Conservation (phyloP, 2,113 vertebrate genomes). For the Muntiacus muntjak region DNA sequence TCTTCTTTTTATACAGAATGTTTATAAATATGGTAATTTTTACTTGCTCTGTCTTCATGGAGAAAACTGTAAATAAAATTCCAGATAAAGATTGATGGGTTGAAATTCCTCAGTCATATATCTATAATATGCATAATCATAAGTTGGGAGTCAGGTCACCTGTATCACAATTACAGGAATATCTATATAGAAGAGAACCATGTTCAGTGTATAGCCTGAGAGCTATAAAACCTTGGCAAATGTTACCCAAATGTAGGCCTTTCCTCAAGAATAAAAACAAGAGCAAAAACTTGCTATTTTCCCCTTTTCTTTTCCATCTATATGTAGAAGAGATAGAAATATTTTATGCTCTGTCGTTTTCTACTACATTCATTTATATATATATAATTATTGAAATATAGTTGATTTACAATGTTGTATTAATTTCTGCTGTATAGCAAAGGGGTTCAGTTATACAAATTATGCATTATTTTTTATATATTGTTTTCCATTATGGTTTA, state of each 20-base stretch:
- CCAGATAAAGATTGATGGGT: background rate
- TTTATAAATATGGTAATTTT: background rate
- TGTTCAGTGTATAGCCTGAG: background rate
- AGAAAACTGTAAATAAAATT: background rate
- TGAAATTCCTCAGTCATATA: background rate
- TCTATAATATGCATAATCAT: background rate
- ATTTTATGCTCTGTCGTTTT: background rate
- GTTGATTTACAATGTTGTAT: background rate
- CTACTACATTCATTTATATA: background rate
- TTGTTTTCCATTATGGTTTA: background rate
- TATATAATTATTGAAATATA: background rate
- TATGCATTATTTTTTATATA: background rate
- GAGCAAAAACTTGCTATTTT: background rate
- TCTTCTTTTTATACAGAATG: background rate
- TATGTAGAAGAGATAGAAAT: background rate
- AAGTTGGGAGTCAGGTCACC: background rate
- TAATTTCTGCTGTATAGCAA: background rate
- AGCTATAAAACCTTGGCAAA: background rate
- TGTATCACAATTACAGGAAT: background rate
- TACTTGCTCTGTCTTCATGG: background rate
- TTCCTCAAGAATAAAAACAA: background rate
- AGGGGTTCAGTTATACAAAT: background rate
- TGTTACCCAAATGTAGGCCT: background rate
- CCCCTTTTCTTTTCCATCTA: background rate
- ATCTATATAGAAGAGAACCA: too few species aligned